phyloP scores from a whole-genome alignment of 2,888 invertebrate genomes.

The Nymphalis urticae region DNA sequence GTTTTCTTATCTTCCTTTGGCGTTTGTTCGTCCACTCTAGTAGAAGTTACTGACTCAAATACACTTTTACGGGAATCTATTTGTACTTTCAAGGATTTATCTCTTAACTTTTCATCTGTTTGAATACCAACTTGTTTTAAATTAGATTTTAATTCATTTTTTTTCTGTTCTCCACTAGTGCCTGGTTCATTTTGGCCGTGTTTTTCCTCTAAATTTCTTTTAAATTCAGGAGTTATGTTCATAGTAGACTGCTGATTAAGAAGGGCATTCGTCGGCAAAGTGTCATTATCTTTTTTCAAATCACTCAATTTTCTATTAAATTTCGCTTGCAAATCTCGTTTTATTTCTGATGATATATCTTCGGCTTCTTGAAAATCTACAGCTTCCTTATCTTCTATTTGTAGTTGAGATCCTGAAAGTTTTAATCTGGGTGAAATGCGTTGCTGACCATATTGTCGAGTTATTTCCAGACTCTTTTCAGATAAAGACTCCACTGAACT shows the following conservation, averaged over 20 bases:
- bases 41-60: constrained; percentile 14
- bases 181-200: constrained; percentile 14
- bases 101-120: constrained; percentile 43
- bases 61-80: constrained; percentile 45
- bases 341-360: constrained; percentile 40
- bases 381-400: constrained; percentile 19
- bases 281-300: constrained; percentile 16
- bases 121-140: constrained; percentile 51
- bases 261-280: constrained; percentile 8
- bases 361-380: constrained; percentile 38
- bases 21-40: constrained; percentile 23
- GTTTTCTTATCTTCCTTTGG: constrained; percentile 46
- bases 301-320: constrained; percentile 36
- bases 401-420: background rate
- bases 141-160: constrained; percentile 45
- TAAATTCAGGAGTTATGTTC: constrained; percentile 44
- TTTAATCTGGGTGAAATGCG: constrained; percentile 38
- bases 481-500: constrained; percentile 24
- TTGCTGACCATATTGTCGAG: constrained; percentile 50
- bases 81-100: constrained; percentile 45
- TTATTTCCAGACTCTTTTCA: constrained; percentile 22
- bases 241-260: constrained; percentile 38
- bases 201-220: constrained; percentile 34
- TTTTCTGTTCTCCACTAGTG: constrained; percentile 23
- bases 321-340: constrained; percentile 37